Conservation (phyloP, 2,797 vertebrate genomes). For the Gallirallus australis region DNA sequence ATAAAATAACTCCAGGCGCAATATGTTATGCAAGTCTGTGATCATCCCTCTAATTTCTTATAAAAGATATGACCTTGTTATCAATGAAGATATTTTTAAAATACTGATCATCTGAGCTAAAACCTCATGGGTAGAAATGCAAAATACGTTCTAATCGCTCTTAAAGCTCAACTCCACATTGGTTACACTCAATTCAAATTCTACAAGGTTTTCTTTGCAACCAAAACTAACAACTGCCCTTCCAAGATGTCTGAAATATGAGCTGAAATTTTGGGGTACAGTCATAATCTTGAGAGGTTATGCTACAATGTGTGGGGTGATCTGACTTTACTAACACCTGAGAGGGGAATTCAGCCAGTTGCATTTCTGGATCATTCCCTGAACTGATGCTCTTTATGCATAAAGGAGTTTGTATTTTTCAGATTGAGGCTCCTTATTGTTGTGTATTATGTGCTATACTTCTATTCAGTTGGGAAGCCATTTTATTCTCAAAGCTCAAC, state of each 20-base stretch:
- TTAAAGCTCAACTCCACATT: constrained; percentile 3
- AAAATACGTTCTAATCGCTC: constrained; percentile 26
- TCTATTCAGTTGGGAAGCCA: background rate
- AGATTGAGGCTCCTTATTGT: background rate
- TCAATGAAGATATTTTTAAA: constrained; percentile 72
- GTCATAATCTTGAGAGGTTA: background rate
- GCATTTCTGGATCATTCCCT: background rate
- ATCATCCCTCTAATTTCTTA: constrained; percentile 72
- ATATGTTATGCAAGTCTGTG: constrained; percentile 67
- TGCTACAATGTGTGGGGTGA: background rate
- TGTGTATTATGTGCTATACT: background rate
- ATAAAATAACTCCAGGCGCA: constrained; percentile 68
- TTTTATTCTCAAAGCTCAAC: background rate
- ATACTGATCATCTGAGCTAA: constrained; percentile 61
- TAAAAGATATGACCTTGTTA: constrained; percentile 69
- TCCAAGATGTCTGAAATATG: background rate
- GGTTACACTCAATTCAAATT: background rate
- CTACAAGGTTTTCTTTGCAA: background rate
- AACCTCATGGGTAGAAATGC: constrained; percentile 23
- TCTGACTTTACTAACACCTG: background rate
- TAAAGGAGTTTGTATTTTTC: background rate
- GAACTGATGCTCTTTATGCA: background rate
- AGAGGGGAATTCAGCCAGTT: background rate
- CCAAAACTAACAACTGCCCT: background rate
- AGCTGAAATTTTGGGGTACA: background rate